Percentiles rank a stretch among this genome's conserved stretches.
Conservation (phyloP, 2,113 vertebrate genomes). For the pig (Sus scrofa) region T2T-Sscrofa CM000814.6:143259501-143260000, state of each 20-base stretch:
- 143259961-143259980: background rate
- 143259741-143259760: background rate
- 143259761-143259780: background rate
- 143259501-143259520: background rate
- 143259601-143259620: background rate
- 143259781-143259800: background rate
- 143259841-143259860: background rate
- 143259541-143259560: background rate
- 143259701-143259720: background rate
- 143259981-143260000: background rate
- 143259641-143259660: background rate
- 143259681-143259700: background rate
- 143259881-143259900: fast-evolving
- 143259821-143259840: background rate
- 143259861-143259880: no score
- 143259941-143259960: background rate
- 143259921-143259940: background rate
- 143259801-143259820: background rate
- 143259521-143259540: background rate
- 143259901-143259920: background rate
- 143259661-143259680: background rate
- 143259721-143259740: background rate
- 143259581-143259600: background rate
- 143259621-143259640: background rate
- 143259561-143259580: background rate